Conservation (phyloP, 1,140 invertebrate species). For the Wasmannia auropunctata region DNA sequence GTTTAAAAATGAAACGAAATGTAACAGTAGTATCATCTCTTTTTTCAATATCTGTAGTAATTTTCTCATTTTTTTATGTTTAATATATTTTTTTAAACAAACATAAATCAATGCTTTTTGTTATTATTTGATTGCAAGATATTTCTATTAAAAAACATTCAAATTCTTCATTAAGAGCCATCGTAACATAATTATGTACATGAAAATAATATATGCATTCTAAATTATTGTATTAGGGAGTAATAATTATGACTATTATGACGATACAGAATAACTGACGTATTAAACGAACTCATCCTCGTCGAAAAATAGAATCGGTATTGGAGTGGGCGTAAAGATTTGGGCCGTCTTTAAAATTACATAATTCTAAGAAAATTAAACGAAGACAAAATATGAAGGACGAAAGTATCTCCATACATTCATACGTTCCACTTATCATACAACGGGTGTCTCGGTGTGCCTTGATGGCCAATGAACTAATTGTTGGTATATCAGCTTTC, state of each 20-base stretch:
- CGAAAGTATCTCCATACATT: not conserved
- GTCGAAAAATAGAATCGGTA: conserved; percentile 52
- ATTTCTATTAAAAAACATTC: not conserved
- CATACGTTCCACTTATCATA: conserved; percentile 17
- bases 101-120: not conserved
- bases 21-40: not conserved
- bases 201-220: not conserved
- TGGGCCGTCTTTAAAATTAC: conserved; percentile 60
- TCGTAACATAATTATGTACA: not conserved
- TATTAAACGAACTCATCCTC: conserved; percentile 52
- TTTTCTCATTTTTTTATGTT: not conserved
- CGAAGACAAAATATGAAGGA: conserved; percentile 35
- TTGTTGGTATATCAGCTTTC: conserved; percentile 81
- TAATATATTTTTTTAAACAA: not conserved
- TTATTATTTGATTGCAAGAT: conserved; percentile 2
- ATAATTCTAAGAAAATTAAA: conserved; percentile 66
- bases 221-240: not conserved
- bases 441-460: conserved; percentile 58
- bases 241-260: not conserved
- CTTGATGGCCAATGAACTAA: conserved; percentile 80
- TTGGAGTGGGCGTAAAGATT: conserved; percentile 36
- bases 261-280: not conserved
- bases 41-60: not conserved
- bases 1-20: conserved; percentile 58
- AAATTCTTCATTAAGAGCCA: not conserved